Evolutionary conservation across 1,140 invertebrate genomes (phyloP), one percentile per base, ranked within the genome.

Genomic region (Drosophila repletoides): DNA sequence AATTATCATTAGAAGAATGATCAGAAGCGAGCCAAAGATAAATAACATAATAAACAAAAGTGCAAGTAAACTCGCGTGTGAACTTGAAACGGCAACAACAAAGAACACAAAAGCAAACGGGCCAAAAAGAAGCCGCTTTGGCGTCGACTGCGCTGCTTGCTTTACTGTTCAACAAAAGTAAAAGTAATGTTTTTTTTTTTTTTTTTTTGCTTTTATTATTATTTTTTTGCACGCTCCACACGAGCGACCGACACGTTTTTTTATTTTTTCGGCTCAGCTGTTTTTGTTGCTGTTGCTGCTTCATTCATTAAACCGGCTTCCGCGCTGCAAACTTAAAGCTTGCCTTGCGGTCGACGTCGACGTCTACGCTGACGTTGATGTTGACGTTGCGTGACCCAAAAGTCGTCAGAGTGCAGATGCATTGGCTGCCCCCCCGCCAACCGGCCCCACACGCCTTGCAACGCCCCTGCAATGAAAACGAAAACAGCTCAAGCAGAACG

Each of bases 241-340:
- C 79, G 74, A 72, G 66, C 60, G 43, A 64, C 26, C 60, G 60
- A 58, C 52, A 64, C 60, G 61, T 76, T 67, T 81, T 81, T 70
- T 83, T 24, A 55, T 21, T 56, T 58, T 33, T 67, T 65, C 75
- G 80, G 71, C 75, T 75, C 74, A 72, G 80, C 76, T 83, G 71
- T 71, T 80, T 69, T 60, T 75, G 49, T 55, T 59, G 55, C 49
- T 75, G 55, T 36, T 63, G 73, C 45, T 52, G 72, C 83, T 84
- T 84, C 80, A 84, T 84, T 84, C 80, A 84, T 86, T 80, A 86
- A 86, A 86, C 80, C 80, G 80, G 80, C 80, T 84, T 86, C 80
- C 66, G 72, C 75, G 70, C n/a, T n/a, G n/a, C n/a, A n/a, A n/a
- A n/a, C n/a, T n/a, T n/a, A n/a, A 72, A 76, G 56, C 17, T 45